phyloP scores from a whole-genome alignment of 2,113 vertebrate genomes.

The Pseudorasbora parva region DNA sequence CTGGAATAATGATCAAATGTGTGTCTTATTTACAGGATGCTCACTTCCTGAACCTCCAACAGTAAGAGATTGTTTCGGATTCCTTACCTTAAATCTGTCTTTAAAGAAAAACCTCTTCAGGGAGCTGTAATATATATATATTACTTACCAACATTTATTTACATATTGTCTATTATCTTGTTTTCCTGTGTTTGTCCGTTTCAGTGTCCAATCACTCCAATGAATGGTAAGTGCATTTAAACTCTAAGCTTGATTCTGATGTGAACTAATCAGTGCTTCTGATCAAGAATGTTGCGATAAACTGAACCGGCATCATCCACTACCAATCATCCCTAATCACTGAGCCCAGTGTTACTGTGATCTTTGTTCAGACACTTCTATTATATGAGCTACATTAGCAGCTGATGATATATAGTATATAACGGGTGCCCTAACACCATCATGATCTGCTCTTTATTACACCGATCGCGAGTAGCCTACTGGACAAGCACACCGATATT shows the following conservation, averaged over 20 bases:
- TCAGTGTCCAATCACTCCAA: not conserved
- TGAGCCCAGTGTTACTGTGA: not conserved
- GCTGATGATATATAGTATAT: not conserved
- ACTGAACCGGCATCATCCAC: not conserved
- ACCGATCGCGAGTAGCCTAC: not conserved
- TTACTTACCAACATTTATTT: not conserved
- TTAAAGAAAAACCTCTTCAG: not conserved
- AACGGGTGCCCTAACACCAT: not conserved
- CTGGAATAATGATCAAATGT: not conserved
- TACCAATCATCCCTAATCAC: not conserved
- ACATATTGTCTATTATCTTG: not conserved
- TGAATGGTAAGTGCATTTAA: constrained; percentile 5
- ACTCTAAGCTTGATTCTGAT: not conserved
- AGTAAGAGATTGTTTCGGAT: not conserved
- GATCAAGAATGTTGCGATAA: not conserved
- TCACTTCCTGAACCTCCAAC: not conserved
- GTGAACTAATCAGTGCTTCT: not conserved
- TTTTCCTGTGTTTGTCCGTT: not conserved
- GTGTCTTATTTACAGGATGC: not conserved
- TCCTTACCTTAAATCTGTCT: not conserved
- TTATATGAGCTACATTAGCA: not conserved
- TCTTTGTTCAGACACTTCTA: not conserved
- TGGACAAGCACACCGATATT: not conserved
- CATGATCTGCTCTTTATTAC: not conserved
- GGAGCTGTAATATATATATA: not conserved